Base-by-base conservation (phyloP, 2,888 invertebrate species). In the Epinotia ramella region DNA sequence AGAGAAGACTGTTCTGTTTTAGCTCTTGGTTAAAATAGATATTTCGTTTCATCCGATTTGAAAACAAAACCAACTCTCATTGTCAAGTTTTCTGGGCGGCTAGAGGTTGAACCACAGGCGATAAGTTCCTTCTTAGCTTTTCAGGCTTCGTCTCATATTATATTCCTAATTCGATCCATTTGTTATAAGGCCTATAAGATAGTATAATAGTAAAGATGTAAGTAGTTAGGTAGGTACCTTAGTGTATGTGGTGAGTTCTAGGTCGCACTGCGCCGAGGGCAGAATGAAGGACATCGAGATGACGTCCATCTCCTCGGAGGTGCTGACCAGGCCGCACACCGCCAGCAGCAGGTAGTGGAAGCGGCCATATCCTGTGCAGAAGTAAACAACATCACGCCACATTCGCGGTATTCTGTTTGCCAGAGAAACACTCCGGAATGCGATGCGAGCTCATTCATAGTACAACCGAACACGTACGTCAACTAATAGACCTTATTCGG, bases 271-370 rank as follows among this genome's bases (percentile, higher is more conserved):
- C 81, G 98, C 98, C 84, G 98, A 97, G 64, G 98, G 98, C 79
- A 98, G 95, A 91, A 98, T 97, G 95, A 98, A 98, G 82, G 98
- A 98, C 97, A 98, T 98, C 84, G 97, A 98, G 87, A 98, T 97
- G 95, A 98, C 98, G 95, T 98, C 98, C 97, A 98, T 98, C 95
- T 98, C 98, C 95, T 98, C 98, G 91, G 98, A 98, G 82, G 98
- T 98, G 95, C 97, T 97, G 92, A 98, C 98, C 94, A 98, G 97
- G 83, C 98, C 98, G 95, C 98, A 98, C 91, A 98, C 97, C 88
- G 97, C 96, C 95, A 98, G 95, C 89, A 98, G 95, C 86, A 97
- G 95, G 93, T 97, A 97, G 93, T 98, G 98, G 93, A 98, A 98
- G 92, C 97, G 96, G 86, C 97, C 97, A 96, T 97, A 97, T 87